These are phyloP conservation scores for Echinops telfairi DNA, from an alignment of 2,113 vertebrate genomes.

Conservation along the genomic window DNA sequence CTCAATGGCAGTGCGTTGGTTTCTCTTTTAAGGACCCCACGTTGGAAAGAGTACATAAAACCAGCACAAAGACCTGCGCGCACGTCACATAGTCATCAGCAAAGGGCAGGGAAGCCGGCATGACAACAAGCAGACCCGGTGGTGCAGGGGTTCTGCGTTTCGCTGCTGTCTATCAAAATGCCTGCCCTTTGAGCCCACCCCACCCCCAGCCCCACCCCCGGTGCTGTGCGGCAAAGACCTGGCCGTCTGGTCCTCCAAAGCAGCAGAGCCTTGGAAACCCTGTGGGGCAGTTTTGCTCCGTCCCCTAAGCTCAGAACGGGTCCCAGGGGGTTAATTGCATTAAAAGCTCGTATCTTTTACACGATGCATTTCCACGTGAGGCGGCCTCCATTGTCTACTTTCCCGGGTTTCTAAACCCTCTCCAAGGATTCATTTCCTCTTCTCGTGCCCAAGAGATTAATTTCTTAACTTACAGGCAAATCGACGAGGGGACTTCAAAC, in stretches of 20 bases:
- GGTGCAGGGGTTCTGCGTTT: not conserved
- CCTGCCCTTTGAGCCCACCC: not conserved
- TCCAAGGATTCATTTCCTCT: not conserved
- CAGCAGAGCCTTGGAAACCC: not conserved
- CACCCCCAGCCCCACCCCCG: too few relatives aligned
- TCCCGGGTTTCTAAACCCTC: constrained; percentile 51
- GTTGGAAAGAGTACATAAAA: not conserved
- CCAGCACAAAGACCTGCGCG: not conserved
- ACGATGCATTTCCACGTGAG: not conserved
- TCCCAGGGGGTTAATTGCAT: not conserved
- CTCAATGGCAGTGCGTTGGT: too few relatives aligned
- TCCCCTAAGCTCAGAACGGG: not conserved
- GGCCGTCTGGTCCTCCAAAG: not conserved
- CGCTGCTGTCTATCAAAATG: not conserved
- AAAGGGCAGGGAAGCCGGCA: not conserved
- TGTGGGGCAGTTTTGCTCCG: too few relatives aligned
- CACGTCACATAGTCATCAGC: not conserved
- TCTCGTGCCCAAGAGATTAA: too few relatives aligned
- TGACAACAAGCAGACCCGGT: not conserved
- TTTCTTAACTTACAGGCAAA: too few relatives aligned
- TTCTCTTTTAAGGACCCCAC: not conserved
- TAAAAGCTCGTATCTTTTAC: not conserved
- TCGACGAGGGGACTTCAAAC: too few relatives aligned
- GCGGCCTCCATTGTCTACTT: constrained; percentile 44
- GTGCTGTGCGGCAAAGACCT: not conserved